Conservation (phyloP, 2,888 invertebrate genomes). For the Tupiocoris notatus region DNA sequence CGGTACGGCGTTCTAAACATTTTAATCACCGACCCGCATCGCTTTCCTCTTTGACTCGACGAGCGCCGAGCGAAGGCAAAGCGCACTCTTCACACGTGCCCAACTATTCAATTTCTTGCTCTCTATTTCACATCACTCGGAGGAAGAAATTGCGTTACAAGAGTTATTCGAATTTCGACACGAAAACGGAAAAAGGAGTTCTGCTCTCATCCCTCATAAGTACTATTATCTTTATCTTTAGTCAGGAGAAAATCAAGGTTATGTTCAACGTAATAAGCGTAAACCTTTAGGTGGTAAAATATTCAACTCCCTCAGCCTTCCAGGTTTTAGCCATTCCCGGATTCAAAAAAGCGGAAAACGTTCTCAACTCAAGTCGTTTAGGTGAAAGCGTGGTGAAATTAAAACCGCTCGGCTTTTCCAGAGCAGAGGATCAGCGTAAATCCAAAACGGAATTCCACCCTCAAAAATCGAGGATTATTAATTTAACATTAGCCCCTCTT, state of each 20-base stretch:
- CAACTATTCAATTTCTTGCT: background rate
- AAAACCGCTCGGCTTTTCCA: background rate
- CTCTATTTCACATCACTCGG: background rate
- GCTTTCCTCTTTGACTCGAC: slow-evolving; percentile 25
- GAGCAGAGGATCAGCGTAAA: background rate
- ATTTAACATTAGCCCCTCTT: background rate
- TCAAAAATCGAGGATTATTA: background rate
- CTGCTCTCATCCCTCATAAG: too few species aligned
- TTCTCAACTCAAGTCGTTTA: background rate
- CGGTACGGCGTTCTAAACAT: slow-evolving; percentile 15
- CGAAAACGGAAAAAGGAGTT: too few species aligned
- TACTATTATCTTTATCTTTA: too few species aligned
- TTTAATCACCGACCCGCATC: slow-evolving; percentile 36
- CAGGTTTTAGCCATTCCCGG: background rate
- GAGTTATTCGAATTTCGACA: background rate
- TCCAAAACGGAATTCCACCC: background rate
- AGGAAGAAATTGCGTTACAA: background rate
- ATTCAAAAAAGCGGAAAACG: background rate
- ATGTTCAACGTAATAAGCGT: background rate
- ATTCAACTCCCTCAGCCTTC: background rate
- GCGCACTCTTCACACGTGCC: background rate
- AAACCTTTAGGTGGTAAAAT: background rate
- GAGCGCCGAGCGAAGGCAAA: background rate
- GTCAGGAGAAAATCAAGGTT: too few species aligned
- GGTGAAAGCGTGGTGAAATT: background rate